Evolutionary conservation across 2,888 invertebrate species (phyloP).

Genomic region (Heliconius ethilla): DNA sequence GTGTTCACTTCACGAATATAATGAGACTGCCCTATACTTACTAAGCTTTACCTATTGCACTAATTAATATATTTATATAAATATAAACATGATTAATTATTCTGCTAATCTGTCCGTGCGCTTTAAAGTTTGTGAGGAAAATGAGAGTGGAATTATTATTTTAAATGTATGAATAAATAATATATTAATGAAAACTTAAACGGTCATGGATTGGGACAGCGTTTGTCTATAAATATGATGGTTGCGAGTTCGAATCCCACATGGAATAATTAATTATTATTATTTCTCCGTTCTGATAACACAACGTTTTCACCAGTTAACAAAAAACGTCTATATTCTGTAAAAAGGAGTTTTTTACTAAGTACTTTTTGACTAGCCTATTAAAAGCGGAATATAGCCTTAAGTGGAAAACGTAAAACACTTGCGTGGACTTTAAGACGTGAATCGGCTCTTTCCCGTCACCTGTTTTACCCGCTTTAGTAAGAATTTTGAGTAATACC

Average conservation of each 20-base stretch:
- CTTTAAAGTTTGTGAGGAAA: neutral
- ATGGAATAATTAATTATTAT: neutral
- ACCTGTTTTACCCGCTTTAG: neutral
- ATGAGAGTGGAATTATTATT: neutral
- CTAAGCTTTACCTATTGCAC: neutral
- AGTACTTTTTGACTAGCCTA: neutral
- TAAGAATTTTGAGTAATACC: neutral
- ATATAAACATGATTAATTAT: conserved; percentile 15
- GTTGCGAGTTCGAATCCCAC: neutral
- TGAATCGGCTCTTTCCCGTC: neutral
- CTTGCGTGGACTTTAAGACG: neutral
- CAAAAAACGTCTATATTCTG: neutral
- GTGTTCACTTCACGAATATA: conserved; percentile 6
- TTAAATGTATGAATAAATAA: neutral
- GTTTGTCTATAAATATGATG: too few species aligned
- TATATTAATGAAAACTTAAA: too few species aligned
- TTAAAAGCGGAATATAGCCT: neutral
- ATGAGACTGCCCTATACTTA: neutral
- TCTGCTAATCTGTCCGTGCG: conserved; percentile 2
- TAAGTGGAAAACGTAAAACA: neutral
- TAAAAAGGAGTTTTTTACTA: neutral
- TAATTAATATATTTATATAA: conserved; percentile 13
- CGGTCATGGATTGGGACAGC: too few species aligned
- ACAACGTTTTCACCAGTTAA: neutral
- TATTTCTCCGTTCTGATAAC: neutral